phyloP scores from a whole-genome alignment of 2,797 vertebrate genomes.

The Apodemus agrarius region DNA sequence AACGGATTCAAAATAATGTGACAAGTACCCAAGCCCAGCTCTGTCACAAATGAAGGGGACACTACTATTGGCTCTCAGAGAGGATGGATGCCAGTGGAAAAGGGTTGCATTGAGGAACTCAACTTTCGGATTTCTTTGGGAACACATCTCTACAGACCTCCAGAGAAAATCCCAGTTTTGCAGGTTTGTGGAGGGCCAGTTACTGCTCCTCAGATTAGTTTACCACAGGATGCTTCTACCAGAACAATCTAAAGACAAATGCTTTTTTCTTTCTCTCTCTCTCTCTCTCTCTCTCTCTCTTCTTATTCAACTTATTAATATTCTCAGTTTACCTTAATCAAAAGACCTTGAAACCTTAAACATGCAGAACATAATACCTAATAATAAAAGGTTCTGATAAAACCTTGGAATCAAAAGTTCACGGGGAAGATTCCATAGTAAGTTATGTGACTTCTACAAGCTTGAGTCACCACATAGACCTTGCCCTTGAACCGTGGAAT shows the following conservation, averaged over 20 bases:
- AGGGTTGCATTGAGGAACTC: not conserved
- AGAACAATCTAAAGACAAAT: slow-evolving; percentile 7
- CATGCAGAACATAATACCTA: not conserved
- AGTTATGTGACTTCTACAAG: not conserved
- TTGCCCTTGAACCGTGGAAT: not conserved
- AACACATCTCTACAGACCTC: not conserved
- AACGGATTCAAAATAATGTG: not conserved
- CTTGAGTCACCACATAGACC: slow-evolving; percentile 38
- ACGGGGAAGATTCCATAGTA: slow-evolving; percentile 58
- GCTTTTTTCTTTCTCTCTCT: not conserved
- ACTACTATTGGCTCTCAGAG: not conserved
- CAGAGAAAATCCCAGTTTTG: not conserved
- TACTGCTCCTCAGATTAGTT: not conserved
- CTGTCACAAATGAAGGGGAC: not conserved
- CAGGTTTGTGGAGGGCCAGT: not conserved
- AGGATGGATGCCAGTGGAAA: not conserved
- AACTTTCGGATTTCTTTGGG: not conserved
- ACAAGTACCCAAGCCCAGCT: not conserved
- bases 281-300: not conserved
- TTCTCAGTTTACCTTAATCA: not conserved
- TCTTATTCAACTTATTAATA: not conserved
- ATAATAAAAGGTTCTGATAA: slow-evolving; percentile 35
- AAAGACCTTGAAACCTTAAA: not conserved
- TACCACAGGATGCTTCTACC: not conserved
- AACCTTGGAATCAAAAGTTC: slow-evolving; percentile 52